These are phyloP conservation scores for Coreoperca whiteheadi DNA, from an alignment of 2,113 vertebrate genomes.

Conservation along the genomic window DNA sequence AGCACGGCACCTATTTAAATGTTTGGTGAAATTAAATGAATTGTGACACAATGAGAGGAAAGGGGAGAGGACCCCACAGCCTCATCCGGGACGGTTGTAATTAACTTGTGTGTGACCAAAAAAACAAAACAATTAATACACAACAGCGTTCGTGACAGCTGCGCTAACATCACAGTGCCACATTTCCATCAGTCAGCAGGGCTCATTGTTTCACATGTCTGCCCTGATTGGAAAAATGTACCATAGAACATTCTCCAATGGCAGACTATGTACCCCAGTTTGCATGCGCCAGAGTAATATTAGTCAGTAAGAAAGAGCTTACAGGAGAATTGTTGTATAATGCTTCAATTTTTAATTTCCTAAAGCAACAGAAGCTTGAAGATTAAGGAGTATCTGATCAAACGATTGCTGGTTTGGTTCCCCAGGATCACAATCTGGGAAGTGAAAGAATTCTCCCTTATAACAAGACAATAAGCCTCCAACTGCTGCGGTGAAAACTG, in stretches of 20 bases:
- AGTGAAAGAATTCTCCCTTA: constrained; percentile 17
- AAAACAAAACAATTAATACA: constrained; percentile 71
- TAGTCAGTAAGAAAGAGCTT: constrained; percentile 46
- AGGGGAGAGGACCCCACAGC: constrained; percentile 64
- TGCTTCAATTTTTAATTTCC: constrained; percentile 49
- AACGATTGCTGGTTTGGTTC: constrained; percentile 48
- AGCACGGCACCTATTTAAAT: constrained; percentile 77
- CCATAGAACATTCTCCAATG: constrained; percentile 48
- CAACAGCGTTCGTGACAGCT: constrained; percentile 72
- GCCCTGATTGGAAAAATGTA: constrained; percentile 52
- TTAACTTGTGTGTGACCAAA: constrained; percentile 73
- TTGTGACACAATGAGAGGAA: constrained; percentile 76
- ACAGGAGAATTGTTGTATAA: constrained; percentile 42
- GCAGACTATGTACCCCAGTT: constrained; percentile 42
- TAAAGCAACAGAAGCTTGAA: constrained; percentile 41
- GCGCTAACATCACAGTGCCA: neutral
- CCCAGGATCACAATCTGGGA: constrained; percentile 37
- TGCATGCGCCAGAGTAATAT: constrained; percentile 41
- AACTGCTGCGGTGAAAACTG: constrained; percentile 43
- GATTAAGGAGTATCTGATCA: constrained; percentile 50
- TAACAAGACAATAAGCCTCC: constrained; percentile 44
- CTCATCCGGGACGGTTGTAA: constrained; percentile 63
- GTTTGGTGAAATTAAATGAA: constrained; percentile 78
- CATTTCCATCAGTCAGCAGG: constrained; percentile 26
- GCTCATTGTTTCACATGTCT: constrained; percentile 53